Base-by-base conservation (phyloP, 2,888 invertebrate species). In the Cecidostiba fungosa region DNA sequence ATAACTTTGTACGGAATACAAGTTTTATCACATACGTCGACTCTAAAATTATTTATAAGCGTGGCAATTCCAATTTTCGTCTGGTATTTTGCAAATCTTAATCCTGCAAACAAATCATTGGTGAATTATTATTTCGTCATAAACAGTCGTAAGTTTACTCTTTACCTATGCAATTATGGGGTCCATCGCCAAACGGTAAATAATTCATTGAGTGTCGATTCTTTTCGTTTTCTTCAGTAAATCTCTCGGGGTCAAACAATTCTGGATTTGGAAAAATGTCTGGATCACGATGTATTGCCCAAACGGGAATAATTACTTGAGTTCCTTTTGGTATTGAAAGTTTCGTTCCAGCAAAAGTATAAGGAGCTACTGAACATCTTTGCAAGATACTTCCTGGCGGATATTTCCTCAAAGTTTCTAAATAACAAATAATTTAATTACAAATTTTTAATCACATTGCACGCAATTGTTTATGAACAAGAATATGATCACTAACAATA, bases 321-420 rank as follows among this genome's bases (percentile, higher is more conserved):
- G 12, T 47, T 50, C 29, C 12, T 43, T 81, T 50, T 0, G 89
- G 90, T 16, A 92, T 90, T 0, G 89, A 89, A 0, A 92, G 16
- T 14, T 90, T 88, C 1, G 89, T 89, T 0, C 85, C 89, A 5
- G 36, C n/a, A 39, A 92, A 91, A 4, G 89, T 91, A 54, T 91
- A 90, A 2, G 87, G 82, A 39, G 88, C 81, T 0, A 87, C 88
- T 26, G 94, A 92, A 77, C 89, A 88, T 85, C 94, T 90, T 84
- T 90, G 91, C 10, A 94, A 86, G 6, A 90, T 66, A 4, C 91
- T 87, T 0, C 92, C 89, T 2, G 94, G 93, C 76, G 94, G 94
- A 89, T 94, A 94, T 77, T 93, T 92, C 29, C 94, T 90, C n/a
- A 94, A 88, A 0, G 94, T 93, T 89, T 94, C 94, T 94, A 54